Conservation (phyloP, 2,113 vertebrate species). For the Barnardius zonarius region DNA sequence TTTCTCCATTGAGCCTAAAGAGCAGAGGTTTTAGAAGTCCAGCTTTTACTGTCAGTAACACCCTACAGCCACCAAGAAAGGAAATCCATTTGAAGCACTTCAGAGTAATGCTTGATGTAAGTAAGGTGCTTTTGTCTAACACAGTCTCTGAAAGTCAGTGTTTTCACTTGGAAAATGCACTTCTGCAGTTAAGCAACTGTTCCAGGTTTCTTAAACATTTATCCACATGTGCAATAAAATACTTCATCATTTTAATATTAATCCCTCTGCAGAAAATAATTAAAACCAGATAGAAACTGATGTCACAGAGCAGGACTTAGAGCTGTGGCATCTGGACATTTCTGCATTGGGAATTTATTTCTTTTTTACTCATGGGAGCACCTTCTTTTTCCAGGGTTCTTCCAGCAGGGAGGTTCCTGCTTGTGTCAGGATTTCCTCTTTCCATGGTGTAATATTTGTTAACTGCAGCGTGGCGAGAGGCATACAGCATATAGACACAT, state of each 20-base stretch:
- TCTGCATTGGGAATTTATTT: background rate
- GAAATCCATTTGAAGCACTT: background rate
- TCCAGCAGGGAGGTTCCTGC: background rate
- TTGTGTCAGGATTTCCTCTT: background rate
- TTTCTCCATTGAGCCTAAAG: background rate
- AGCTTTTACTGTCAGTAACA: background rate
- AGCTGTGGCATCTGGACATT: background rate
- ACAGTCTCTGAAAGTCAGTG: background rate
- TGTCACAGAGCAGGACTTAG: background rate
- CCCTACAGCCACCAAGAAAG: background rate
- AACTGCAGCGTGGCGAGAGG: background rate
- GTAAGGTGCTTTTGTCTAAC: background rate
- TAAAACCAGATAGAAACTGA: background rate
- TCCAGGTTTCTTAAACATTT: background rate
- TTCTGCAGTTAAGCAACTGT: background rate
- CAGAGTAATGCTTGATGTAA: background rate
- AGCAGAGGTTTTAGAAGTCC: background rate
- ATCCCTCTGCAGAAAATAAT: background rate
- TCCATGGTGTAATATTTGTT: background rate
- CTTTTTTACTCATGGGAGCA: background rate
- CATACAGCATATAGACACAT: background rate
- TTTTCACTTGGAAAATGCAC: background rate
- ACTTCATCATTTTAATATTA: background rate
- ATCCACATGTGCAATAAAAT: background rate
- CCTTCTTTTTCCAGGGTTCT: background rate